A percentile compares a stretch with the other conserved stretches of the same genome.
phyloP scores from a whole-genome alignment of 2,888 invertebrate species.

The Cactoblastis cactorum region DNA sequence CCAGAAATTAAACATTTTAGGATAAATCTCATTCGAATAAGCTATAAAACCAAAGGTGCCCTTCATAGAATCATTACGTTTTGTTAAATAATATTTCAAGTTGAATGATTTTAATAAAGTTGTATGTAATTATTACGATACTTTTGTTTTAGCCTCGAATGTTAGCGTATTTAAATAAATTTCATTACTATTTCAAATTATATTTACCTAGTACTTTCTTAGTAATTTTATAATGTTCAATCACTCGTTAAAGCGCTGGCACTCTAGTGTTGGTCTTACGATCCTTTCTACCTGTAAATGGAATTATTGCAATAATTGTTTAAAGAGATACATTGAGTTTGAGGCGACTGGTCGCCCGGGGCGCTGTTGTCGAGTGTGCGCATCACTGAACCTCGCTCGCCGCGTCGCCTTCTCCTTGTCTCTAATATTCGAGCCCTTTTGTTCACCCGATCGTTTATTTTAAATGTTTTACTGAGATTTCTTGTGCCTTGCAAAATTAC shows the following conservation, averaged over 20 bases:
- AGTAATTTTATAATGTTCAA: constrained; percentile 73
- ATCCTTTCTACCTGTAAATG: constrained; percentile 61
- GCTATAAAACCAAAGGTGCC: constrained; percentile 94
- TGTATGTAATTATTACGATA: constrained; percentile 73
- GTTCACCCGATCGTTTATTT: constrained; percentile 28
- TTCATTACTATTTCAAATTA: constrained; percentile 77
- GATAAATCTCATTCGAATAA: constrained; percentile 81
- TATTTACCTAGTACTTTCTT: constrained; percentile 77
- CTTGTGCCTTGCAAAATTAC: constrained; percentile 70
- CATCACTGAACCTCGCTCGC: constrained; percentile 49
- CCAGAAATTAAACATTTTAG: constrained; percentile 76
- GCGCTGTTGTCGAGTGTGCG: constrained; percentile 44
- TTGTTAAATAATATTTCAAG: constrained; percentile 78
- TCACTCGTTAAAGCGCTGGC: constrained; percentile 78
- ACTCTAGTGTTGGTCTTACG: constrained; percentile 76
- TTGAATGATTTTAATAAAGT: constrained; percentile 75
- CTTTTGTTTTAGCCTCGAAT: constrained; percentile 75
- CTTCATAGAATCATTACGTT: constrained; percentile 82
- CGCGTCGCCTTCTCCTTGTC: constrained; percentile 28
- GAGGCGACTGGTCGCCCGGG: constrained; percentile 42
- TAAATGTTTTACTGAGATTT: constrained; percentile 55
- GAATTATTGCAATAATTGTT: constrained; percentile 57
- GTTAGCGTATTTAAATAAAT: constrained; percentile 74
- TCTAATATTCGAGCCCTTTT: neutral
- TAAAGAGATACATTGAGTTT: constrained; percentile 29